Percentiles rank a stretch among this genome's conserved stretches.
These are phyloP conservation scores for Sabellastarte sp. DNA, from an alignment of 2,888 invertebrate species.

Conservation along the genomic window DNA sequence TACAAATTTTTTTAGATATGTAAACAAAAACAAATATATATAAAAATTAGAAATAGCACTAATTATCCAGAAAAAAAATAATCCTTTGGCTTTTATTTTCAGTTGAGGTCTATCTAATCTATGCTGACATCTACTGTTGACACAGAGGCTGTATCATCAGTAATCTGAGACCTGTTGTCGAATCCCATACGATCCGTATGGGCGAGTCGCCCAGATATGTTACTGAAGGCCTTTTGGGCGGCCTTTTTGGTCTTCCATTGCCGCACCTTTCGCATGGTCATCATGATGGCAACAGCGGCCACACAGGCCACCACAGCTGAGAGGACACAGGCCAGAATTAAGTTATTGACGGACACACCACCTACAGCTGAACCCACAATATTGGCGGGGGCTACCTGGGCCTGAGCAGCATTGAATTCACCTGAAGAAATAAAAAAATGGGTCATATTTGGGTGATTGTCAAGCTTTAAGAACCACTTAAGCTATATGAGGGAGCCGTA, in stretches of 20 bases:
- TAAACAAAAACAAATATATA: no score
- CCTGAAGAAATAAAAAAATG: no score
- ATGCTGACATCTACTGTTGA: conserved; percentile 59
- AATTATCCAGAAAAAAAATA: no score
- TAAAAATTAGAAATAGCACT: no score
- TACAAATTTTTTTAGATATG: no score
- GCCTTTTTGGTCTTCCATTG: neutral
- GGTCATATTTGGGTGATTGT: no score
- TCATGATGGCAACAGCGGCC: neutral
- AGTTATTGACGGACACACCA: neutral
- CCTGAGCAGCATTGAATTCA: no score
- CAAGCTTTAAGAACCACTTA: no score
- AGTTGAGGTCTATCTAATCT: conserved; percentile 64
- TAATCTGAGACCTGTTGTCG: neutral
- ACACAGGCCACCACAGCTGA: neutral
- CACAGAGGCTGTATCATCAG: neutral
- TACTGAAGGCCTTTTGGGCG: neutral
- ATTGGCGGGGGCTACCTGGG: neutral
- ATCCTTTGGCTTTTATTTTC: no score
- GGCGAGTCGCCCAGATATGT: neutral
- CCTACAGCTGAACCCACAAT: neutral
- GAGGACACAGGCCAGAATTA: neutral
- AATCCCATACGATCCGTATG: neutral
- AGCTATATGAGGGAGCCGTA: no score
- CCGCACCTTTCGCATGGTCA: neutral